Conservation (phyloP, 2,113 vertebrate species). For the Ciconia boyciana region DNA sequence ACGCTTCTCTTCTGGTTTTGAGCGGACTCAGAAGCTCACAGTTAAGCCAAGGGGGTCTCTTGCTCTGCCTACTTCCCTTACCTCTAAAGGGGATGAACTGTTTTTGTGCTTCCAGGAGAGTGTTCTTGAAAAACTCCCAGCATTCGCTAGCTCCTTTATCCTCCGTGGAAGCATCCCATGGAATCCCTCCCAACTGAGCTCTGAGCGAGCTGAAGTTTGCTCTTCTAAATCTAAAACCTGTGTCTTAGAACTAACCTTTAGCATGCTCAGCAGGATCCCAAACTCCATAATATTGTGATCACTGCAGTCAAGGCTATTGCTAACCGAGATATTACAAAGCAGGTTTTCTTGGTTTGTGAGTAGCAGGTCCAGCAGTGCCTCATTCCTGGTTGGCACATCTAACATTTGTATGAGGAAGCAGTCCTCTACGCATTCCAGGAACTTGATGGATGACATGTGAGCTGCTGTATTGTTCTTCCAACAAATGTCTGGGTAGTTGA, state of each 20-base stretch:
- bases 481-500: background rate
- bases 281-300: background rate
- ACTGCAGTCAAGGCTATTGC: too few relatives aligned
- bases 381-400: background rate
- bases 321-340: too few relatives aligned
- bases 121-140: background rate
- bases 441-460: background rate
- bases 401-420: background rate
- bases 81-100: background rate
- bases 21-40: background rate
- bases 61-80: background rate
- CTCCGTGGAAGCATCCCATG: background rate
- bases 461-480: background rate
- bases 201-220: background rate
- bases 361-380: background rate
- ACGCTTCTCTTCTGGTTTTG: background rate
- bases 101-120: background rate
- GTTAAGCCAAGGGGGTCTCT: background rate
- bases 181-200: too few relatives aligned
- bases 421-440: background rate
- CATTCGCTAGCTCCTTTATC: background rate
- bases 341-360: too few relatives aligned
- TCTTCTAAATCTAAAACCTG: background rate
- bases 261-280: background rate
- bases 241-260: background rate